Conservation (phyloP, 2,113 vertebrate genomes). For the Emydocephalus ijimae region DNA sequence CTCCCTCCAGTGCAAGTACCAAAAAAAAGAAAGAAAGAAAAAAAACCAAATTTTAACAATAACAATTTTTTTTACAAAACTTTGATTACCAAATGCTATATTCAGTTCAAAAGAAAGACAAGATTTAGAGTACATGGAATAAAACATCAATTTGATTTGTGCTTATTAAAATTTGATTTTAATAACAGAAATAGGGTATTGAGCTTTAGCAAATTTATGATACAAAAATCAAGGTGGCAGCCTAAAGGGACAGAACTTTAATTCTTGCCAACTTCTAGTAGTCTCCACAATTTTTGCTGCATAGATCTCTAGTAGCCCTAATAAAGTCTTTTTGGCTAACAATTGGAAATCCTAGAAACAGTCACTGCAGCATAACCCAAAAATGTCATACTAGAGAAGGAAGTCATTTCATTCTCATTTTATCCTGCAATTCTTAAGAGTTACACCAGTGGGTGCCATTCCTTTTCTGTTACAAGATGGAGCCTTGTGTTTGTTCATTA, state of each 20-base stretch:
- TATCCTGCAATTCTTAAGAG: neutral
- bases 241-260: neutral
- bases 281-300: neutral
- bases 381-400: neutral
- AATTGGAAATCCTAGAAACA: neutral
- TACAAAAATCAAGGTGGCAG: neutral
- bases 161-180: neutral
- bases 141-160: neutral
- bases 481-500: conserved; percentile 1
- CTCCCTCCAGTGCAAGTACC: neutral
- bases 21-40: too few relatives aligned
- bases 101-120: neutral
- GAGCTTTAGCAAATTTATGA: neutral
- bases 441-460: neutral
- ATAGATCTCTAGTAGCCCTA: neutral
- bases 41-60: neutral
- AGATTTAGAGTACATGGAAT: neutral
- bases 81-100: neutral
- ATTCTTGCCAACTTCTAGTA: neutral
- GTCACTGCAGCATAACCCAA: neutral
- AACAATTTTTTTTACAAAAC: neutral
- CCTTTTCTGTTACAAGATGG: neutral
- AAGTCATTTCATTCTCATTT: neutral
- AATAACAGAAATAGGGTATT: neutral
- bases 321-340: neutral